phyloP scores from a whole-genome alignment of 2,888 invertebrate genomes.

The Anthrax anthrax region DNA sequence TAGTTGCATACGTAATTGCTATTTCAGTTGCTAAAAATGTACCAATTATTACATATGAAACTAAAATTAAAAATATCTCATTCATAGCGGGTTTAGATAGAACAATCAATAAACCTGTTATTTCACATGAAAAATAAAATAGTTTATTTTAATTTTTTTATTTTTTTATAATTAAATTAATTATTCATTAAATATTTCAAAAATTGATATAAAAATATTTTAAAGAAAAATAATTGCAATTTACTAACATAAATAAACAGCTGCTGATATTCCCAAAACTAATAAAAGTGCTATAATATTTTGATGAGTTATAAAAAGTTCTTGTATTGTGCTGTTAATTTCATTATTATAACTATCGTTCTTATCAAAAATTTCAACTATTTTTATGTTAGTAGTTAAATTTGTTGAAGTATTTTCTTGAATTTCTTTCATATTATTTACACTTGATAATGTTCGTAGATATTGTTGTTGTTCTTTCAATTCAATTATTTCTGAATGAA shows the following conservation, averaged over 20 bases:
- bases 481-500: conserved; percentile 2
- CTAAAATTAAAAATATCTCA: conserved; percentile 70
- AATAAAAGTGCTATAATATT: conserved; percentile 26
- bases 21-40: conserved; percentile 62
- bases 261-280: conserved; percentile 36
- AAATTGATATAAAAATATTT: too few species aligned
- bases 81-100: conserved; percentile 74
- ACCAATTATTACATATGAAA: conserved; percentile 68
- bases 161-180: too few species aligned
- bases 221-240: too few species aligned
- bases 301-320: conserved; percentile 30
- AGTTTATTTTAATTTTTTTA: too few species aligned
- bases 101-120: conserved; percentile 50
- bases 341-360: background rate
- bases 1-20: conserved; percentile 37
- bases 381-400: too few species aligned
- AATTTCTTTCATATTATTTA: too few species aligned
- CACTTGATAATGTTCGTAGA: too few species aligned
- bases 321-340: background rate
- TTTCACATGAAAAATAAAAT: too few species aligned
- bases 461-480: background rate
- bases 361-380: background rate
- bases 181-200: too few species aligned
- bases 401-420: background rate
- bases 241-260: conserved; percentile 42